Base-by-base conservation (phyloP, 1,140 invertebrate species). In the Adoxophyes honmai region DNA sequence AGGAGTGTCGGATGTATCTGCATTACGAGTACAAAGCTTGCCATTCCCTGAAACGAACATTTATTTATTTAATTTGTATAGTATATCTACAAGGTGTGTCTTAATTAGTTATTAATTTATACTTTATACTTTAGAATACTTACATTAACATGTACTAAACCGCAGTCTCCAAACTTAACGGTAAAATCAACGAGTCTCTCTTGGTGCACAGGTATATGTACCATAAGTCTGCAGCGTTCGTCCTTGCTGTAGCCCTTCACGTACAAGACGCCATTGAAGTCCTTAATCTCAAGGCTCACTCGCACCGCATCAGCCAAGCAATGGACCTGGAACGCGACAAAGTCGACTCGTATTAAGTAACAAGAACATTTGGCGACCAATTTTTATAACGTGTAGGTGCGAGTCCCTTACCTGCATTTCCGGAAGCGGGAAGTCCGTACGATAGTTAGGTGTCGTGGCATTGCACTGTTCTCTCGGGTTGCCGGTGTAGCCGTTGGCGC, bases 201-300 rank as follows among this genome's bases (percentile, higher is more conserved):
- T 35, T 91, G 89, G 11, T 93, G 91, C 66, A 94, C 92, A 7
- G 94, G 91, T 60, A 94, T 89, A 11, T 94, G 94, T 4, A 98
- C 93, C 0, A 96, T 92, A 39, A 94, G 90, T 64, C 96, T 91
- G 83, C 97, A 98, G 42, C 96, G 91, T 76, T 96, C 95, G 69
- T 98, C 96, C 80, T 98, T 98, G 74, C 96, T 97, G 78, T 97
- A 96, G 7, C 97, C 96, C 90, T 98, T 98, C 0, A 98, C 97
- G 70, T 98, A 98, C 0, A 98, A 88, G 0, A 98, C 94, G 2
- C 97, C 97, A 68, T 97, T 96, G 78, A 98, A 98, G 39, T 94
- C 95, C 66, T 94, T 92, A 34, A 97, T 93, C 67, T 95, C 93
- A 48, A 98, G 94, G 71, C 95, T 93, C 0, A 98, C 96, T 74